Percentiles rank a stretch among this genome's conserved stretches.
These are phyloP conservation scores for Prosopocoilus inquinatus DNA, from an alignment of 2,888 invertebrate genomes.

Conservation along the genomic window DNA sequence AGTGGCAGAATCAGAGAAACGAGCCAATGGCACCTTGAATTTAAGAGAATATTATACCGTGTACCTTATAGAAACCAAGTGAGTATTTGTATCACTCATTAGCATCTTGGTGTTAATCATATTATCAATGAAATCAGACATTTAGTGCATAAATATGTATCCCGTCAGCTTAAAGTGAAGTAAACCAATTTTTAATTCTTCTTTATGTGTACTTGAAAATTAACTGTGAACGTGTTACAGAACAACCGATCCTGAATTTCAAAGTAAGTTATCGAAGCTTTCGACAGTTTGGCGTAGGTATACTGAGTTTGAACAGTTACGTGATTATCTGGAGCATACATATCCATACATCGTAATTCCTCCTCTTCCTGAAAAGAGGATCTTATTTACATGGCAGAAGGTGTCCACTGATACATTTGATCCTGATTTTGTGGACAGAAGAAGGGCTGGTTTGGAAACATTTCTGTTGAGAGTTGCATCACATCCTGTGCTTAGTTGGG, in stretches of 20 bases:
- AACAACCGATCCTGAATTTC: constrained; percentile 61
- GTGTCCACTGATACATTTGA: constrained; percentile 75
- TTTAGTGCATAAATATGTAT: constrained; percentile 13
- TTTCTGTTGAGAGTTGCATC: constrained; percentile 74
- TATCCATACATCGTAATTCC: constrained; percentile 81
- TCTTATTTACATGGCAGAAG: constrained; percentile 76
- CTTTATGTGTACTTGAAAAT: neutral
- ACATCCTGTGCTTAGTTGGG: constrained; percentile 70
- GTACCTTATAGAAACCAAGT: constrained; percentile 77
- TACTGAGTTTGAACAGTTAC: constrained; percentile 80
- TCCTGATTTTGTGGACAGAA: constrained; percentile 80
- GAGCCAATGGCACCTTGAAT: constrained; percentile 72
- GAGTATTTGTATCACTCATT: constrained; percentile 42
- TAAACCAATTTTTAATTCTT: neutral
- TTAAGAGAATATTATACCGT: constrained; percentile 75
- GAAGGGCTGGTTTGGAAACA: constrained; percentile 78
- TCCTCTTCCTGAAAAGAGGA: constrained; percentile 77
- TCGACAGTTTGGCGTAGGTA: constrained; percentile 77
- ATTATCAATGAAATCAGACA: constrained; percentile 1
- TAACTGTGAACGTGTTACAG: constrained; percentile 48
- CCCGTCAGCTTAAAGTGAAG: constrained; percentile 20
- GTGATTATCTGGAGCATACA: constrained; percentile 71
- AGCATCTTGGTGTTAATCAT: constrained; percentile 9
- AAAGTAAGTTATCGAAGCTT: constrained; percentile 59
- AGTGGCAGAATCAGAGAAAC: constrained; percentile 74